phyloP scores from a whole-genome alignment of 2,113 vertebrate species.

The Ceratotherium simum region DNA sequence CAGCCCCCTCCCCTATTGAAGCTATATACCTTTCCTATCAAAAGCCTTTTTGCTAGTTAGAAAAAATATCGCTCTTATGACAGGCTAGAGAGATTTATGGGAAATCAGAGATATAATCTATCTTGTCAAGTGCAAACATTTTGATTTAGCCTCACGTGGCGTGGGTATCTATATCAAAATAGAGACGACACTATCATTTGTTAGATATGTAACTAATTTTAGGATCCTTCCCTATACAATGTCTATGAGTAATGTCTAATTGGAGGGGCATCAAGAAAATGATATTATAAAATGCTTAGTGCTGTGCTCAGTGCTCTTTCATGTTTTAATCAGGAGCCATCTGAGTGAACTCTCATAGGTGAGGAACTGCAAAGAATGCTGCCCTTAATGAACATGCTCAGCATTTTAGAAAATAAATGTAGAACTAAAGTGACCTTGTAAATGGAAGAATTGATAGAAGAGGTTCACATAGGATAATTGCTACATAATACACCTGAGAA shows the following conservation, averaged over 20 bases:
- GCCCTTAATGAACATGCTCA: neutral
- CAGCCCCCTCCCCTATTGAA: neutral
- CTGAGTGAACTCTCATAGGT: neutral
- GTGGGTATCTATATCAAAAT: neutral
- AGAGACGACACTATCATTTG: neutral
- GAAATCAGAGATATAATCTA: neutral
- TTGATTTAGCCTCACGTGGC: neutral
- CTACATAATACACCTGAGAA: neutral
- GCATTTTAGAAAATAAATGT: neutral
- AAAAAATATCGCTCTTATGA: neutral
- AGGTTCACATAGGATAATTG: neutral
- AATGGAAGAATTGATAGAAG: slow-evolving; percentile 4
- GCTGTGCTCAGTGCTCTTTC: neutral
- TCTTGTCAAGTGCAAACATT: neutral
- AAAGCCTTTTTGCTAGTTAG: neutral
- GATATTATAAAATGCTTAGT: neutral
- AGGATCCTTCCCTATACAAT: neutral
- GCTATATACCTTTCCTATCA: neutral
- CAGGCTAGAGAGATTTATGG: neutral
- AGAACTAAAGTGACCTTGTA: neutral
- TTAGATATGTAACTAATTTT: neutral
- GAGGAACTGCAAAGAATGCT: neutral
- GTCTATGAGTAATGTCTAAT: neutral
- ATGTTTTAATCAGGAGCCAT: neutral
- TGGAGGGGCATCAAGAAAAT: neutral